Base-by-base conservation (phyloP, 2,113 vertebrate species). In the Epinephelus cyanopodus region DNA sequence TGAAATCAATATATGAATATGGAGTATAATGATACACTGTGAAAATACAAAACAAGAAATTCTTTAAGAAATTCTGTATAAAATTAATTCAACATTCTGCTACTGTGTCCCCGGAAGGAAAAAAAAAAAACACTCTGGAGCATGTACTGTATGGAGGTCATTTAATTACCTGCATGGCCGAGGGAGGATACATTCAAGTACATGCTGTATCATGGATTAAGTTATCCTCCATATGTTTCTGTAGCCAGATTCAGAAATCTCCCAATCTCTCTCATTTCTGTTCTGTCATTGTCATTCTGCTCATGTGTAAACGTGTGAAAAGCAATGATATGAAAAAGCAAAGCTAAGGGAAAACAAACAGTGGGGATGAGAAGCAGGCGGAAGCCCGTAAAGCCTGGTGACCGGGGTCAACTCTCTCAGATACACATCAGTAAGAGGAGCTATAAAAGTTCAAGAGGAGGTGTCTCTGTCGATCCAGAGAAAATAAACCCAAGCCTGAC, bases 361-460 rank as follows among this genome's bases (percentile, higher is more conserved):
- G 58, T 57, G 66, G 45, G 85, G 89, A 90, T 88, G 90, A 92
- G 92, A 93, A 92, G 82, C 90, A 90, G 92, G 89, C 92, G 89
- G 92, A 94, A 94, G 91, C 92, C 92, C 73, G 90, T 94, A 94
- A 93, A 95, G 87, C 88, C 77, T 77, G 78, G 82, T 93, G 89
- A 94, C 93, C 88, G 69, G 66, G 94, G 93, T 95, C 94, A 95
- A 80, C 83, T 79, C 92, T 94, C 92, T 92, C 90, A 93, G 92
- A 95, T 91, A 91, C 92, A 93, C 92, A 94, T 93, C 86, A 87
- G 91, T 92, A 90, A 94, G 92, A 94, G 86, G 91, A 92, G 84
- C 93, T 84, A 90, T 93, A 93, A 93, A 94, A 94, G 92, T 92
- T 95, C 93, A 94, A 94, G 93, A 95, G 92, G 92, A 95, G 94